These are phyloP conservation scores for Brachypteracias leptosomus DNA, from an alignment of 2,113 vertebrate species.

Conservation along the genomic window DNA sequence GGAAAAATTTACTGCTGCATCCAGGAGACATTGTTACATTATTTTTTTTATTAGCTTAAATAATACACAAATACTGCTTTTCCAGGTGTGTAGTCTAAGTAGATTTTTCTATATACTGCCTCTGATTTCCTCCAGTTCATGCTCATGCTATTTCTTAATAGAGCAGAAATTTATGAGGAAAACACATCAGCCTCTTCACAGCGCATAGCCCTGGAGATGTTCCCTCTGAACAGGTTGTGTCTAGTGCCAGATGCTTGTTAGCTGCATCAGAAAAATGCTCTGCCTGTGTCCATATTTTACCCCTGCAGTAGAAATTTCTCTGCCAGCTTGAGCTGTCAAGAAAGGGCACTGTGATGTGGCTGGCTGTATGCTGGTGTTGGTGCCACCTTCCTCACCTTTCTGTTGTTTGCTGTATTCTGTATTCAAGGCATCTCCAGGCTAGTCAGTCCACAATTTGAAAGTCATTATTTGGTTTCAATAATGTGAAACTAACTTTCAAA, in stretches of 20 bases:
- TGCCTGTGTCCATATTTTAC: neutral
- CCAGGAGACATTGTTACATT: accelerated
- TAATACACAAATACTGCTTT: neutral
- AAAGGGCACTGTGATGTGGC: neutral
- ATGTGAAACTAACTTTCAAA: neutral
- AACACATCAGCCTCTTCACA: neutral
- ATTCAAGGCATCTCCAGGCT: neutral
- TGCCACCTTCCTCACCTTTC: neutral
- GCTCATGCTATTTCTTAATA: neutral
- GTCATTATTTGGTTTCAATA: neutral
- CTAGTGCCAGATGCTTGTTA: neutral
- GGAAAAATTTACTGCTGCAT: neutral
- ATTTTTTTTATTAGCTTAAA: neutral
- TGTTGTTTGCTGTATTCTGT: neutral
- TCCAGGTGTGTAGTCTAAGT: neutral
- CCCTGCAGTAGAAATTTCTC: neutral
- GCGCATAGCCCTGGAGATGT: neutral
- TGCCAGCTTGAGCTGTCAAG: neutral
- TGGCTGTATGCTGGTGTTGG: neutral
- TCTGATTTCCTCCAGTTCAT: neutral
- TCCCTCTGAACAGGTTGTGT: neutral
- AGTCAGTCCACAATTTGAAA: neutral
- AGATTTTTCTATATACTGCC: neutral
- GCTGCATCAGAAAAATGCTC: neutral
- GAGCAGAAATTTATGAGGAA: neutral